A percentile compares a stretch with the other conserved stretches of the same genome.
Conservation (phyloP, 2,888 invertebrate species). For the Lycocerus yunnanus region DNA sequence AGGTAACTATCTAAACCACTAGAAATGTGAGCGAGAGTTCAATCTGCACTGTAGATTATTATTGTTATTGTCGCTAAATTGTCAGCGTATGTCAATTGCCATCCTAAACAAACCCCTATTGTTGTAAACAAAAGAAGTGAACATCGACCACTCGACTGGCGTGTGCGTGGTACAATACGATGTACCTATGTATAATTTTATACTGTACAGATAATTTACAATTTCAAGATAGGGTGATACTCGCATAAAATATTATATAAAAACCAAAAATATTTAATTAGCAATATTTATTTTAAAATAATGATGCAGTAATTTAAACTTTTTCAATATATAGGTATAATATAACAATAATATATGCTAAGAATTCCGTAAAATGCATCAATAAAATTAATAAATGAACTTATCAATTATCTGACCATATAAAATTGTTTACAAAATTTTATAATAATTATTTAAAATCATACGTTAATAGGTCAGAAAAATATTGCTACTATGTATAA, state of each 20-base stretch:
- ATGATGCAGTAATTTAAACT: not conserved
- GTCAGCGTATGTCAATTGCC: slow-evolving; percentile 56
- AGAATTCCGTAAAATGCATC: no score
- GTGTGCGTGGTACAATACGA: slow-evolving; percentile 13
- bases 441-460: no score
- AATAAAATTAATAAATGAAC: no score
- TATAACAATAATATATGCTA: no score
- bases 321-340: no score
- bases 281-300: not conserved
- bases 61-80: slow-evolving; percentile 48
- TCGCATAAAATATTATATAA: not conserved
- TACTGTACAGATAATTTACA: not conserved
- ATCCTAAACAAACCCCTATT: slow-evolving; percentile 54
- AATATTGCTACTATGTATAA: no score
- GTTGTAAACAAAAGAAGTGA: slow-evolving; percentile 53
- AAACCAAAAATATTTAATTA: not conserved
- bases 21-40: slow-evolving; percentile 28
- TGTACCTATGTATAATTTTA: slow-evolving; percentile 1
- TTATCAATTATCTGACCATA: no score
- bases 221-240: not conserved
- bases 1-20: slow-evolving; percentile 23
- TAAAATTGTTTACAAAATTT: no score
- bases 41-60: slow-evolving; percentile 40
- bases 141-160: slow-evolving; percentile 48
- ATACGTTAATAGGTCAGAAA: no score